phyloP scores from a whole-genome alignment of 1,140 invertebrate species.

The Pinna nobilis region DNA sequence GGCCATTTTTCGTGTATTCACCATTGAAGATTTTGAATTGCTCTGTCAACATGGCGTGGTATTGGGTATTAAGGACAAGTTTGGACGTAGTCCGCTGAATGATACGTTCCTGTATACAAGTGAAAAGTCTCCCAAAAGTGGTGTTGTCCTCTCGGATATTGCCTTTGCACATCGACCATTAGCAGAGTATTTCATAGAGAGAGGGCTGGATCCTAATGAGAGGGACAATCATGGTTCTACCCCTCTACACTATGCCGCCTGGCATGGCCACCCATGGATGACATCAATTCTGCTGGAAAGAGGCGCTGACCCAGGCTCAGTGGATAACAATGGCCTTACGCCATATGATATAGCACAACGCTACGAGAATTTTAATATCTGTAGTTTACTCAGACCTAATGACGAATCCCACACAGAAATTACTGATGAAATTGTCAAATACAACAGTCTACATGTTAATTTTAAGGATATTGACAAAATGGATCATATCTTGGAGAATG shows the following conservation, averaged over 20 bases:
- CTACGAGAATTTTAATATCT: slow-evolving; percentile 6
- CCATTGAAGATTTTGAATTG: slow-evolving; percentile 8
- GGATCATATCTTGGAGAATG: neutral
- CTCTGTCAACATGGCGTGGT: slow-evolving; percentile 5
- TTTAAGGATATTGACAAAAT: slow-evolving; percentile 8
- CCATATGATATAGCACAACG: slow-evolving; percentile 1
- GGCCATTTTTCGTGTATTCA: slow-evolving; percentile 15
- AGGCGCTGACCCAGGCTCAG: neutral
- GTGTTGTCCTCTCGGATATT: neutral
- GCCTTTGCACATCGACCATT: neutral
- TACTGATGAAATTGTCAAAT: slow-evolving; percentile 1
- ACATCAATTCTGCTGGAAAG: neutral
- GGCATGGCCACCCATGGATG: slow-evolving; percentile 14
- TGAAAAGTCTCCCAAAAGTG: neutral
- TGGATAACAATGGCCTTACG: slow-evolving; percentile 4
- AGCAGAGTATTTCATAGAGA: slow-evolving; percentile 6
- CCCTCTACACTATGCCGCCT: slow-evolving; percentile 24
- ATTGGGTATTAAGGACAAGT: slow-evolving; percentile 19
- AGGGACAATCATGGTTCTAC: slow-evolving; percentile 14
- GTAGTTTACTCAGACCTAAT: neutral
- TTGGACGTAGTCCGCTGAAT: slow-evolving; percentile 8
- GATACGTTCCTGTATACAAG: slow-evolving; percentile 7
- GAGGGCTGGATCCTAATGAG: neutral
- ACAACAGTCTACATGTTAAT: neutral
- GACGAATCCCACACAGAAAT: neutral